These are phyloP conservation scores for Megaceryle alcyon DNA, from an alignment of 2,797 vertebrate genomes.

Conservation along the genomic window DNA sequence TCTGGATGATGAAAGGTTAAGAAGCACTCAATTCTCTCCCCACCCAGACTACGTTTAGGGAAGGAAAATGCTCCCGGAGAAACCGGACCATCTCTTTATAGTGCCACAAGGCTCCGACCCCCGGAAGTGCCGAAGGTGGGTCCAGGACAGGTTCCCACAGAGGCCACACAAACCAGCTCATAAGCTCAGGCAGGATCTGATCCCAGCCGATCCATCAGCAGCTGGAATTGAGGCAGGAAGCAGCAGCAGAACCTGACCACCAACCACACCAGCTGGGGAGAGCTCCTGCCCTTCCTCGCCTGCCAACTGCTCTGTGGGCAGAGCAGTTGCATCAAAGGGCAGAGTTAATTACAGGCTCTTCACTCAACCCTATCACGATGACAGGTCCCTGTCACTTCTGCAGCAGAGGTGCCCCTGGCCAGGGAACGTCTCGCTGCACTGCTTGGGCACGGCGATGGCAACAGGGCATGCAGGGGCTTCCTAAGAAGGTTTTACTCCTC, in stretches of 20 bases:
- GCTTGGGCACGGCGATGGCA: accelerated
- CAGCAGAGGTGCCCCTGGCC: not conserved
- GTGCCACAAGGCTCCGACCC: not conserved
- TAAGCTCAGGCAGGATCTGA: not conserved
- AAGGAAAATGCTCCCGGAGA: not conserved
- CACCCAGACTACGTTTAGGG: too few relatives aligned
- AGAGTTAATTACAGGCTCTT: not conserved
- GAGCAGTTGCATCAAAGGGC: not conserved
- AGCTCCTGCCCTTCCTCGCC: not conserved
- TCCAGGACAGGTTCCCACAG: not conserved
- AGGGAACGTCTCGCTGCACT: accelerated
- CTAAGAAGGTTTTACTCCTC: not conserved
- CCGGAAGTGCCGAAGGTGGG: not conserved
- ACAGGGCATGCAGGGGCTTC: accelerated
- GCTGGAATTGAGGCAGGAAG: not conserved
- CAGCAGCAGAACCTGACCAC: not conserved
- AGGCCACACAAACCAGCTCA: not conserved
- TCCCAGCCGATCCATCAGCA: accelerated
- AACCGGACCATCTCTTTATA: not conserved
- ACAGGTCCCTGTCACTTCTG: not conserved
- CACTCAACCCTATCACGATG: not conserved
- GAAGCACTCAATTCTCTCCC: not conserved
- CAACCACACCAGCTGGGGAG: not conserved
- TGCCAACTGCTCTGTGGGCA: accelerated
- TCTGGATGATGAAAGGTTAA: not conserved